Base-by-base conservation (phyloP, 2,888 invertebrate species). In the Drosophila atripex region DNA sequence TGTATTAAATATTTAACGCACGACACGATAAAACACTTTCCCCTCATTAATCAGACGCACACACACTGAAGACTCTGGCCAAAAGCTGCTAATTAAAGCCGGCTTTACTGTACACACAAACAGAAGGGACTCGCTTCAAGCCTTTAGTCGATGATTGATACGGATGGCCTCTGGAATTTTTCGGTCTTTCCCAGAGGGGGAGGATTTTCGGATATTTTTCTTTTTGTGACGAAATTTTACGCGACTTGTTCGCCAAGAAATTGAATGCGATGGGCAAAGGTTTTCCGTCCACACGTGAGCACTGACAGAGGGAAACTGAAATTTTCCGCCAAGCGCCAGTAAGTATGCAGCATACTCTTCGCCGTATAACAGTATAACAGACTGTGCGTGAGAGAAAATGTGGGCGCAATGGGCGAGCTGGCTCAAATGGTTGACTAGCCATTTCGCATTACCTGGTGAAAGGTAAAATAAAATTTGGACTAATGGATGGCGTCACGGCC, bases 1-100 rank as follows among this genome's bases (percentile, higher is more conserved):
- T 78, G 76, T 87, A 85, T 87, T 76, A 85, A 82, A 87, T 82
- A 82, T 87, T 87, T 80, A 87, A 75, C 76, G 70, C 78, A 85
- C 75, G 82, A 85, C 82, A 82, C 82, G 84, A 84, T 87, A 82
- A 83, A 84, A 88, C 80, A 84, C 86, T 88, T 84, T 80, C 75
- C 78, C 76, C 88, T 86, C 86, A 84, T 84, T 84, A 86, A 80
- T 77, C 88, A 75, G 43, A 61, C 38, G 60, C 70, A 73, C 53
- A 65, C 55, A 65, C 55, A 61, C 25, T 47, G 46, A 18, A 28
- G 30, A 57, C 9, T 41, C 25, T 25, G 50, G 52, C 38, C 46
- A 43, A 47, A 54, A 41, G 75, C 77, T 77, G 60, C 70, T 79
- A 79, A 79, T 78, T 61, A 70, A 79, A 80, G 82, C 82, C 63